Conservation (phyloP, 2,113 vertebrate species). For the Oophaga pumilio region DNA sequence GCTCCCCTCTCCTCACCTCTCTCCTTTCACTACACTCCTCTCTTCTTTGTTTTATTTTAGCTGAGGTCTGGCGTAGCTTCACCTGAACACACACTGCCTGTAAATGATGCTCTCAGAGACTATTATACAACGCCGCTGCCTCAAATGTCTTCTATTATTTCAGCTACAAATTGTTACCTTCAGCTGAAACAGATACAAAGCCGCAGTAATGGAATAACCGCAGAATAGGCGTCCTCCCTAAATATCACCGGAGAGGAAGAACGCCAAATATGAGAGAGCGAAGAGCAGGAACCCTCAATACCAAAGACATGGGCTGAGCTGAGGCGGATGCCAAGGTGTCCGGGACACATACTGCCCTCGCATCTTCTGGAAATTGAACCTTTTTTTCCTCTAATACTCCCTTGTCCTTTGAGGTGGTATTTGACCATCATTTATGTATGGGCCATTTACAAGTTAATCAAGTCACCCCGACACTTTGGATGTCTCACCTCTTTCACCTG, state of each 20-base stretch:
- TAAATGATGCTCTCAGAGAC: conserved; percentile 11
- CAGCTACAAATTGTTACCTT: background rate
- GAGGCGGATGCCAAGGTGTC: background rate
- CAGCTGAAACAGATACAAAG: background rate
- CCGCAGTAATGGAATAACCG: background rate
- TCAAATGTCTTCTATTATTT: conserved; percentile 34
- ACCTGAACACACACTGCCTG: conserved; percentile 2
- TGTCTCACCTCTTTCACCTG: too few species aligned
- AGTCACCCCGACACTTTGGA: too few species aligned
- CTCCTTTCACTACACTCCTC: background rate
- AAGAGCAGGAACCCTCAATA: background rate
- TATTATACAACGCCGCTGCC: background rate
- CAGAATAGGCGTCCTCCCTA: background rate
- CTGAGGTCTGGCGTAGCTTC: background rate
- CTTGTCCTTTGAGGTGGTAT: too few species aligned
- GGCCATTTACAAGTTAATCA: too few species aligned
- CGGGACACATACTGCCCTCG: background rate
- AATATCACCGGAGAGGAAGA: background rate
- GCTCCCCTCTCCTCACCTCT: too few species aligned
- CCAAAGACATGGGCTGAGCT: background rate
- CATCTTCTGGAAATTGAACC: too few species aligned
- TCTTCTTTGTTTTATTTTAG: conserved; percentile 8
- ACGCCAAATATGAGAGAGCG: background rate
- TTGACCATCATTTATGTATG: too few species aligned
- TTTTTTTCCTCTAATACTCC: too few species aligned